phyloP scores from a whole-genome alignment of 2,113 vertebrate genomes.

The Pelecanus crispus region DNA sequence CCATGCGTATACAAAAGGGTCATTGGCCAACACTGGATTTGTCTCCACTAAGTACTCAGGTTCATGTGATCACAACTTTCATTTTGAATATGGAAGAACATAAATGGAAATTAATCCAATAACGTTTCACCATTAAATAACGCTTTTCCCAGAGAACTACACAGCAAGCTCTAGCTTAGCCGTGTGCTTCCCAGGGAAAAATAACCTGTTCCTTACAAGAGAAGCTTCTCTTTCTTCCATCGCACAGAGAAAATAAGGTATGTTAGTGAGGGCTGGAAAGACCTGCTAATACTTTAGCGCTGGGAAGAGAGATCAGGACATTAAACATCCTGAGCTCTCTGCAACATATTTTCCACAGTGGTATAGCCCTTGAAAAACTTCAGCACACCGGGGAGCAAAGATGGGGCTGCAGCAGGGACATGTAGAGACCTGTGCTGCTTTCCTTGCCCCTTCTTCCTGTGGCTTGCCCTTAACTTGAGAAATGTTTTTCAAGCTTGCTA shows the following conservation, averaged over 20 bases:
- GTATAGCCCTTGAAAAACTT: background rate
- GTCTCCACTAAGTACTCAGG: background rate
- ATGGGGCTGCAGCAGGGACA: background rate
- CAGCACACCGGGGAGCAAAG: background rate
- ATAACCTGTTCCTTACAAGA: background rate
- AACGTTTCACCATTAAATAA: background rate
- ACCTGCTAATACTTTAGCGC: background rate
- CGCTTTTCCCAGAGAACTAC: background rate
- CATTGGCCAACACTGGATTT: background rate
- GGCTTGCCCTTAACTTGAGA: background rate
- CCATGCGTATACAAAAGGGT: rapidly evolving
- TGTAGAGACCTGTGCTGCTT: background rate
- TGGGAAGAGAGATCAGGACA: background rate
- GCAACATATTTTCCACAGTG: background rate
- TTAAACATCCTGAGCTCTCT: background rate
- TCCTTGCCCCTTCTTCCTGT: background rate
- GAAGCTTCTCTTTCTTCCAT: background rate
- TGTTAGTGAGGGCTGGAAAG: background rate
- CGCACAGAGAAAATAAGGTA: background rate
- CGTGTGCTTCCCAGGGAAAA: background rate
- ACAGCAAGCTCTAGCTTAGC: background rate
- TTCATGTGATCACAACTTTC: background rate
- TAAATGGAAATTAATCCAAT: background rate
- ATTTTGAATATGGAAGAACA: background rate
- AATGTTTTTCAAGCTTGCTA: background rate